Base-by-base conservation (phyloP, 2,113 vertebrate genomes). In the Myrmecophaga tridactyla region DNA sequence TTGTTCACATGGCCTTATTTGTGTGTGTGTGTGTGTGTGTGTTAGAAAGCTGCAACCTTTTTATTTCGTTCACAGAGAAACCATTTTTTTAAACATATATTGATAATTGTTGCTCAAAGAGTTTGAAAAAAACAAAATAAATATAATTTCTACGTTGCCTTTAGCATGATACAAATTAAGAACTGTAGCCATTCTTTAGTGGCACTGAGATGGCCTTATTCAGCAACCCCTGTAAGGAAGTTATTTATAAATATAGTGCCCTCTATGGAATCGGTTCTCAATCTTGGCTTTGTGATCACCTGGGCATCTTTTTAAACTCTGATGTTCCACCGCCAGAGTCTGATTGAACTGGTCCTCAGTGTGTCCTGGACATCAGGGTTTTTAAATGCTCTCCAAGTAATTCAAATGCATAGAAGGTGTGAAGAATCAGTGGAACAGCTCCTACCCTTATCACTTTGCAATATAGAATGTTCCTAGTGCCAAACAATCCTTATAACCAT, bases 71-170 rank as follows among this genome's bases (percentile, higher is more conserved):
- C 94, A 95, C 89, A 97, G 97, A 96, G 90, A 98, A 97, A 92
- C 83, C 94, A 96, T 63, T 96, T 97, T 97, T 97, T 97, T 97
- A 98, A n/a, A n/a, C 97, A 96, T 90, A 96, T 94, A 53, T 96
- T 97, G 65, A 88, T 86, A 96, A 96, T 89, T 94, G 93, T 96
- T 97, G 96, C 94, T 97, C 97, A 97, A 90, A 96, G 82, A 92
- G 56, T 97, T 96, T 96, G 97, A 95, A 95, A 97, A 97, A 98
- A n/a, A 86, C 97, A 96, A 97, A 98, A 97, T 97, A 98, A 97
- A 97, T 93, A 96, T 87, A 96, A 92, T 90, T 98, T 93, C 96
- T 97, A 98, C 93, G 97, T 96, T 70, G 90, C 98, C 98, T 98
- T 98, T 98, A 98, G 98, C 97, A 97, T 97, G 96, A 69, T 87